Conservation (phyloP, 2,888 invertebrate genomes). For the Aporophyla lueneburgensis region DNA sequence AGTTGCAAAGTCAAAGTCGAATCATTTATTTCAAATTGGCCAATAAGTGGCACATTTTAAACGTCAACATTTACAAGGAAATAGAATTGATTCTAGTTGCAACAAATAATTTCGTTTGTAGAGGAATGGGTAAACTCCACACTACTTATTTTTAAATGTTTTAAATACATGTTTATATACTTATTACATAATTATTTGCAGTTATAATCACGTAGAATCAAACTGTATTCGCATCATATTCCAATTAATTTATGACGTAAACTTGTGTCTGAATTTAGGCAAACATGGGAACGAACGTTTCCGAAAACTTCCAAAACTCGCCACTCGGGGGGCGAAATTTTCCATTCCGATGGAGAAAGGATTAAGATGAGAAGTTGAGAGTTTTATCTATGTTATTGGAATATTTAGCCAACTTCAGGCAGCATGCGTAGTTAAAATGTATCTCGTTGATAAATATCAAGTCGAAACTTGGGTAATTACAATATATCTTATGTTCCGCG, state of each 20-base stretch:
- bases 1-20: neutral
- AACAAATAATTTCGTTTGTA: too few relatives aligned
- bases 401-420: constrained; percentile 60
- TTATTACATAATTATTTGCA: neutral
- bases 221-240: constrained; percentile 28
- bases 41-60: too few relatives aligned
- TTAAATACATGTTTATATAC: too few relatives aligned
- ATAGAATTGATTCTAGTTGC: too few relatives aligned
- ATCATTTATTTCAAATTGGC: too few relatives aligned
- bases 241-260: constrained; percentile 52
- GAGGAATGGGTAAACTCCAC: too few relatives aligned
- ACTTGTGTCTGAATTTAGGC: constrained; percentile 43
- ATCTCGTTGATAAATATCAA: constrained; percentile 63
- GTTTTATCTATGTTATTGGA: constrained; percentile 68
- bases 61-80: too few relatives aligned
- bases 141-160: too few relatives aligned
- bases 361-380: constrained; percentile 66
- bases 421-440: constrained; percentile 62
- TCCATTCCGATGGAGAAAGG: constrained; percentile 62
- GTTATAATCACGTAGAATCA: neutral
- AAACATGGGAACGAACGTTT: constrained; percentile 44
- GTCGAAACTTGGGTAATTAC: constrained; percentile 63
- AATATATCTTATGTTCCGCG: constrained; percentile 53
- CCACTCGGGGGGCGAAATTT: constrained; percentile 68
- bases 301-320: constrained; percentile 31